Base-by-base conservation (phyloP, 1,140 invertebrate species). In the Cardiocondyla obscurior region DNA sequence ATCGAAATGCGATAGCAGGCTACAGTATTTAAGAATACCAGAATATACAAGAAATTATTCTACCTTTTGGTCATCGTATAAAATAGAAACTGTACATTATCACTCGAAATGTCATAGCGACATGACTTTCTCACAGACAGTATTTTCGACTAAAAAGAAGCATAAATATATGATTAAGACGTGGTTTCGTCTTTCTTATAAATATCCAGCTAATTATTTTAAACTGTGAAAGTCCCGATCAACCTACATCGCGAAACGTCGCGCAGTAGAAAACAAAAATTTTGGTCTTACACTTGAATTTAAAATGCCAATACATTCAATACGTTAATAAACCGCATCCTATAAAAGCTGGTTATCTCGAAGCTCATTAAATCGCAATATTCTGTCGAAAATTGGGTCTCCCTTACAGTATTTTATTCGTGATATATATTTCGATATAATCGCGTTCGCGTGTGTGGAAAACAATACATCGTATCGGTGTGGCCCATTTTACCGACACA, bases 21-120 rank as follows among this genome's bases (percentile, higher is more conserved):
- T 51, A 67, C 42, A 60, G 62, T 53, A 57, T 69, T 81, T 62
- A 73, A 86, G 85, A 87, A 86, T 67, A 72, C 12, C 46, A 19
- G 58, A 62, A 42, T 57, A 19, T 14, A 51, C 10, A 3, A 19
- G 44, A 69, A 42, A 58, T 36, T 39, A 44, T 51, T 58, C 64
- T 67, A 39, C 72, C 39, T 79, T 83, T 83, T 30, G 51, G 36
- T 73, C 79, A 87, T 85, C 67, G n/a, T n/a, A n/a, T n/a, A n/a
- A n/a, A n/a, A n/a, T n/a, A n/a, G n/a, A n/a, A n/a, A n/a, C n/a
- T n/a, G n/a, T n/a, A n/a, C n/a, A n/a, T n/a, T n/a, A n/a, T n/a
- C 19, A 4, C 8, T n/a, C 57, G 3, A 30, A 49, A 62, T 36
- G 30, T 76, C 46, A n/a, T 19, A 42, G 1, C 19, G 62, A 36